Percentiles rank a stretch among this genome's conserved stretches.
phyloP scores from a whole-genome alignment of 2,888 invertebrate genomes.

The Himalopsyche anomala region DNA sequence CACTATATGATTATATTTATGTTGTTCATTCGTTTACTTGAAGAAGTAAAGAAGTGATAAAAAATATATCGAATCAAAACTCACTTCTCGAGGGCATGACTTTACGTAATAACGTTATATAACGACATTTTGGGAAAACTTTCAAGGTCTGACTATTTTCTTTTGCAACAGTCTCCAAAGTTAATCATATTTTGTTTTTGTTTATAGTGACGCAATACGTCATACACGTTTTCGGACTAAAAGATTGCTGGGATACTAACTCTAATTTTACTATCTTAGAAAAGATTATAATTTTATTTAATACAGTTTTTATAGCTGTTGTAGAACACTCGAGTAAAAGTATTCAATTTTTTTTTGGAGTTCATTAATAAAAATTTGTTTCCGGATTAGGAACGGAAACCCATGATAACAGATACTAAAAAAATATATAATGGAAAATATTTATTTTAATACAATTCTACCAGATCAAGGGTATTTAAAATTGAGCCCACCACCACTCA shows the following conservation, averaged over 20 bases:
- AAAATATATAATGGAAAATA: too few relatives aligned
- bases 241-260: not conserved
- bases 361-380: too few relatives aligned
- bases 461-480: too few relatives aligned
- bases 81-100: slow-evolving; percentile 14
- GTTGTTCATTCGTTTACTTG: not conserved
- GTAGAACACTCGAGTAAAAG: too few relatives aligned
- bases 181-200: slow-evolving; percentile 30
- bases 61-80: slow-evolving; percentile 14
- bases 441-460: too few relatives aligned
- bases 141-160: slow-evolving; percentile 16
- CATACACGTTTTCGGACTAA: not conserved
- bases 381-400: too few relatives aligned
- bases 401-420: too few relatives aligned
- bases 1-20: too few relatives aligned
- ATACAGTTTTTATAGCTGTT: too few relatives aligned
- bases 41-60: not conserved
- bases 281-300: not conserved
- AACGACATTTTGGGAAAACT: slow-evolving; percentile 15
- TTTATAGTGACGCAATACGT: not conserved
- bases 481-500: too few relatives aligned
- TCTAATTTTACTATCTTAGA: not conserved
- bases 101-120: slow-evolving; percentile 23
- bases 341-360: too few relatives aligned
- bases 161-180: not conserved